A percentile compares a stretch with the other conserved stretches of the same genome.
These are phyloP conservation scores for Nematolebias whitei DNA, from an alignment of 2,113 vertebrate species.

Conservation along the genomic window DNA sequence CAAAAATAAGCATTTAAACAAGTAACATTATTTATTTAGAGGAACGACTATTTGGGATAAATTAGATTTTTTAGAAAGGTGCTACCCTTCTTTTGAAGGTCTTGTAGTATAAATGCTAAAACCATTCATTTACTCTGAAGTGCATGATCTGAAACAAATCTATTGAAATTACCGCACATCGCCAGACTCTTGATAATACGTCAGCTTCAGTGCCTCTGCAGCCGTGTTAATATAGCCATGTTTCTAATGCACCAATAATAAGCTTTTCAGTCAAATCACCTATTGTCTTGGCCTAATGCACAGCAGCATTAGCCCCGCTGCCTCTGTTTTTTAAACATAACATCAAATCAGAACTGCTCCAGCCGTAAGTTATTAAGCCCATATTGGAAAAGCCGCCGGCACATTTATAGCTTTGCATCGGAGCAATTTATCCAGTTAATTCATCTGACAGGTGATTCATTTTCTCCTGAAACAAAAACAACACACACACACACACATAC, in stretches of 20 bases:
- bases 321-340: conserved; percentile 30
- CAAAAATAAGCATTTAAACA: too few relatives aligned
- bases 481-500: conserved; percentile 7
- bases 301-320: conserved; percentile 22
- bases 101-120: conserved; percentile 10
- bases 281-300: conserved; percentile 40
- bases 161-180: conserved; percentile 17
- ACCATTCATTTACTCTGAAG: conserved; percentile 14
- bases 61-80: too few relatives aligned
- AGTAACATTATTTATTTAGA: too few relatives aligned
- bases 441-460: conserved; percentile 13
- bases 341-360: conserved; percentile 42
- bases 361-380: conserved; percentile 16
- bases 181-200: conserved; percentile 1
- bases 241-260: conserved; percentile 23
- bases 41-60: too few relatives aligned
- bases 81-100: too few relatives aligned
- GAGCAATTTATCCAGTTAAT: conserved; percentile 28
- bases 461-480: conserved; percentile 10
- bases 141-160: conserved; percentile 6
- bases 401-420: conserved; percentile 12
- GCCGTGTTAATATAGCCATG: conserved; percentile 20
- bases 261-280: conserved; percentile 38
- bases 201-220: conserved; percentile 19
- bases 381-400: conserved; percentile 24